These are phyloP conservation scores for Ciconia maguari DNA, from an alignment of 2,113 vertebrate species.

Conservation along the genomic window DNA sequence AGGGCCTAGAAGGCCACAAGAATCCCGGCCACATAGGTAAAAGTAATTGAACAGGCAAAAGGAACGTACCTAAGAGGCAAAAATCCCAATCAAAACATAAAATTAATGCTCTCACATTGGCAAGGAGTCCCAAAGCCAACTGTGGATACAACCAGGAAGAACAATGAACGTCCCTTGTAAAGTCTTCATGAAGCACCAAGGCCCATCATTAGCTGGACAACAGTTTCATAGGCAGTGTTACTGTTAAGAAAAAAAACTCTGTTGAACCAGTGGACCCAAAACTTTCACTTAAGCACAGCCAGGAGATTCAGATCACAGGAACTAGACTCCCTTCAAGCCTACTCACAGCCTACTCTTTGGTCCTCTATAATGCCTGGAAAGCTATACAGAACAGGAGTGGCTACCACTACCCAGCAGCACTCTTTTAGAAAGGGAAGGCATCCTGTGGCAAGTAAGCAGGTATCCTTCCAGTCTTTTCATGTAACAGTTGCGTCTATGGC, in stretches of 20 bases:
- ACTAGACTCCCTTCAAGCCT: background rate
- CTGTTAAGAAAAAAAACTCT: background rate
- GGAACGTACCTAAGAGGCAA: background rate
- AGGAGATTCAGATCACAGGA: background rate
- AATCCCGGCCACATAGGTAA: background rate
- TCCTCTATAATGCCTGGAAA: background rate
- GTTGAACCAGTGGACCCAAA: background rate
- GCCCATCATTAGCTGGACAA: background rate
- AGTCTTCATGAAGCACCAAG: background rate
- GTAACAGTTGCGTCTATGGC: background rate
- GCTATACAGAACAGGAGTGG: background rate
- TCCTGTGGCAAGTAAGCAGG: background rate
- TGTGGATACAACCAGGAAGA: background rate
- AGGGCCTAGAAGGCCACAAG: background rate
- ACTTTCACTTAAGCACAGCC: background rate
- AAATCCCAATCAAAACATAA: background rate
- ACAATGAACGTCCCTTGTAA: rapidly evolving
- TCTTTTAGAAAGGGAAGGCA: background rate
- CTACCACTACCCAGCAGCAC: background rate
- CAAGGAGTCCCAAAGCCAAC: background rate
- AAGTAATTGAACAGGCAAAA: background rate
- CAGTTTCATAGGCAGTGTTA: background rate
- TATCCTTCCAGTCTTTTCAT: background rate
- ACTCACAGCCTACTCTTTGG: background rate
- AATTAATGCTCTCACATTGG: background rate